These are phyloP conservation scores for Oscarella lobularis DNA, from an alignment of 37 sponge, comb jelly and placozoan species.

Conservation along the genomic window DNA sequence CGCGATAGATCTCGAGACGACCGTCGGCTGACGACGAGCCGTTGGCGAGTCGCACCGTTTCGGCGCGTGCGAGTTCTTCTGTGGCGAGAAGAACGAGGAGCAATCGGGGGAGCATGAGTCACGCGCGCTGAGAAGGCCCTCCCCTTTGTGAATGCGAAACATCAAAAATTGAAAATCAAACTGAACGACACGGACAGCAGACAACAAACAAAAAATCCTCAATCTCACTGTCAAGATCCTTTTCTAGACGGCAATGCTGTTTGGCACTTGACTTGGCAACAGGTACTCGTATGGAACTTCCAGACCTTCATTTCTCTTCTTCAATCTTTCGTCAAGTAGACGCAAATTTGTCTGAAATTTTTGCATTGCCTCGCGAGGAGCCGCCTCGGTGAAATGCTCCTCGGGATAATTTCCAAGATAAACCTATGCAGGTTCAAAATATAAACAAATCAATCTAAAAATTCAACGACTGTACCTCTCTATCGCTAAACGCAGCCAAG, in stretches of 20 bases:
- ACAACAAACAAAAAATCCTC: no score
- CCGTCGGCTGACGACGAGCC: no score
- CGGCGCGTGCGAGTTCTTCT: no score
- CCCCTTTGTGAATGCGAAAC: no score
- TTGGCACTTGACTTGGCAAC: constrained; percentile 16
- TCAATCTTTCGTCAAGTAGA: not conserved
- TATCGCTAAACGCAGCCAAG: constrained; percentile 17
- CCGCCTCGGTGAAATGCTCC: not conserved
- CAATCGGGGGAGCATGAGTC: no score
- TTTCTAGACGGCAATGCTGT: constrained; percentile 26
- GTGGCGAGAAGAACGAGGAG: no score
- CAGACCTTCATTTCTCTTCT: constrained; percentile 22
- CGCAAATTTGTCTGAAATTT: constrained; percentile 11
- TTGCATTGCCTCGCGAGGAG: not conserved
- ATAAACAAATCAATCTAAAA: not conserved
- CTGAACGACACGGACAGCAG: no score
- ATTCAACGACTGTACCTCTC: constrained; percentile 10
- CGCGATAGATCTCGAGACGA: no score
- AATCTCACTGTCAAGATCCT: no score
- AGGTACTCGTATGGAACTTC: constrained; percentile 38
- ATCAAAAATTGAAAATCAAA: no score
- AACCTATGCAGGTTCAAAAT: not conserved
- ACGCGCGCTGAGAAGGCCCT: no score
- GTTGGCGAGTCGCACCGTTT: no score
- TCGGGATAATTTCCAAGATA: constrained; percentile 2